phyloP scores from a whole-genome alignment of 2,888 invertebrate genomes.

The Hipparchia sbordonii region DNA sequence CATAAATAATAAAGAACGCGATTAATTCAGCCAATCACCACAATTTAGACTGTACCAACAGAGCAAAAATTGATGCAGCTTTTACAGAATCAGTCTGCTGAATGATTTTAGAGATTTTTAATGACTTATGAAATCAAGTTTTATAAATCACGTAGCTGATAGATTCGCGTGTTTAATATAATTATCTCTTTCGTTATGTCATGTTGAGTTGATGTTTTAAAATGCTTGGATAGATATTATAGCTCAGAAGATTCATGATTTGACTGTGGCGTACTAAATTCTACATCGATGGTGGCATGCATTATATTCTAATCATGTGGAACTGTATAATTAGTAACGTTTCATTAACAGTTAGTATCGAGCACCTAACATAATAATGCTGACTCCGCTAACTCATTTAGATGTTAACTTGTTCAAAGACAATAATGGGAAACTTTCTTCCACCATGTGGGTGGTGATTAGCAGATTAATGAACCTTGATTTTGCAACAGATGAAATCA shows the following conservation, averaged over 20 bases:
- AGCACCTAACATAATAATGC: conserved; percentile 15
- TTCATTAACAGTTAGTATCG: conserved; percentile 27
- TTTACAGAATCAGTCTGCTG: no score
- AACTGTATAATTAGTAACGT: conserved; percentile 41
- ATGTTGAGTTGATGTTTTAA: no score
- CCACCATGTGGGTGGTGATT: neutral
- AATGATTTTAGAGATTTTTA: no score
- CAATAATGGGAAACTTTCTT: conserved; percentile 30
- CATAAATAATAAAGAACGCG: no score
- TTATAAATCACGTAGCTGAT: neutral
- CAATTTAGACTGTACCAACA: no score
- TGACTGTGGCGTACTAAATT: conserved; percentile 9
- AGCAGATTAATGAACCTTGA: neutral
- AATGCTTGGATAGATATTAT: no score
- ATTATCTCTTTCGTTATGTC: conserved; percentile 8
- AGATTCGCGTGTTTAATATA: conserved; percentile 21
- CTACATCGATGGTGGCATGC: conserved; percentile 37
- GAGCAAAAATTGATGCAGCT: no score
- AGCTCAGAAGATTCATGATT: no score
- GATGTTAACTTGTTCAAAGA: conserved; percentile 10
- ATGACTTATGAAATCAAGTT: no score
- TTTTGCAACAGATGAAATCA: neutral
- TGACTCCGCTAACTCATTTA: conserved; percentile 4
- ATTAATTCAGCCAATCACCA: no score
- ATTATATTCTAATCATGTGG: conserved; percentile 46